A percentile compares a stretch with the other conserved stretches of the same genome.
These are phyloP conservation scores for Halocynthia aurantium DNA, from an alignment of 23 tunicate species.

Conservation along the genomic window DNA sequence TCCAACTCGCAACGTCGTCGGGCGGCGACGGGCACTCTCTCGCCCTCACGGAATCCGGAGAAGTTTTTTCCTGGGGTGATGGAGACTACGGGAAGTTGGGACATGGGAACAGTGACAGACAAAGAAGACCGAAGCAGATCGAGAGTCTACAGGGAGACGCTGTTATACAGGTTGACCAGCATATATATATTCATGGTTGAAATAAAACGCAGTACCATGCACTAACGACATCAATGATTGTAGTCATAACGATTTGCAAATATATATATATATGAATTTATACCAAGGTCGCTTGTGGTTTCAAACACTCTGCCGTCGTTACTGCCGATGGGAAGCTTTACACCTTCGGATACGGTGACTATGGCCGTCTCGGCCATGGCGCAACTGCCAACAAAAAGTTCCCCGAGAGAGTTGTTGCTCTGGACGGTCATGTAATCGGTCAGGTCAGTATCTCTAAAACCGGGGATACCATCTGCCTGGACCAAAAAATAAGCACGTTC, in stretches of 20 bases:
- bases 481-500: too few species aligned
- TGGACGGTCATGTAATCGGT: slow-evolving; percentile 42
- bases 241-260: too few species aligned
- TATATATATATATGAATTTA: not conserved
- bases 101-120: slow-evolving; percentile 98
- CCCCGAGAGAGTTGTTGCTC: slow-evolving; percentile 74
- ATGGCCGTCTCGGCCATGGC: slow-evolving; percentile 95
- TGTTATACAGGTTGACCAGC: slow-evolving; percentile 54
- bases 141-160: slow-evolving; percentile 88
- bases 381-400: slow-evolving; percentile 76
- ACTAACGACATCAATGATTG: too few species aligned
- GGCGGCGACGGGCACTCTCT: slow-evolving; percentile 97
- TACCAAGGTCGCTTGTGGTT: slow-evolving; percentile 86
- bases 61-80: slow-evolving; percentile 99
- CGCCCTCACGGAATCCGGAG: slow-evolving; percentile 94
- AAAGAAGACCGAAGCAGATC: slow-evolving; percentile 90
- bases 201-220: too few species aligned
- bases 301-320: slow-evolving; percentile 95
- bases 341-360: slow-evolving; percentile 97
- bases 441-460: slow-evolving; percentile 22
- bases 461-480: not conserved
- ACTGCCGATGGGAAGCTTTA: slow-evolving; percentile 83
- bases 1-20: slow-evolving; percentile 80
- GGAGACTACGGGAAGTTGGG: slow-evolving; percentile 99
- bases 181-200: not conserved